phyloP scores from a whole-genome alignment of 2,113 vertebrate species.

The Alaudala cheleensis region DNA sequence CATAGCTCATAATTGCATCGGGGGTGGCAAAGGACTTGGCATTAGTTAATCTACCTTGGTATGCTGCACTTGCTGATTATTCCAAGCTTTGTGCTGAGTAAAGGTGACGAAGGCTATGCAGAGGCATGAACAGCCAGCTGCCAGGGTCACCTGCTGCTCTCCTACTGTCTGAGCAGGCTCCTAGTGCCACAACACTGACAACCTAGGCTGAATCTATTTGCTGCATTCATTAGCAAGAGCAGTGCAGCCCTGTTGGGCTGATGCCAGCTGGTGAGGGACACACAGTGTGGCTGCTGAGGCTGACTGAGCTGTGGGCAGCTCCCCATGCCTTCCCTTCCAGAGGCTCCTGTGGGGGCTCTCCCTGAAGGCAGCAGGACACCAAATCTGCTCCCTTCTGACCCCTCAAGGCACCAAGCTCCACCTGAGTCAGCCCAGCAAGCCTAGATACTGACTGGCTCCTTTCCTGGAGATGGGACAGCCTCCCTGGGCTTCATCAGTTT shows the following conservation, averaged over 20 bases:
- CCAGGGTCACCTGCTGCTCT: background rate
- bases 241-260: accelerated
- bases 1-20: background rate
- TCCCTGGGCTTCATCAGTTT: accelerated
- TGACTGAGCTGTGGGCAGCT: background rate
- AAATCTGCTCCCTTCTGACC: background rate
- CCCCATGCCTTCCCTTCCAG: accelerated
- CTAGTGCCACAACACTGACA: background rate
- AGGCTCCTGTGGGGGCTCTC: background rate
- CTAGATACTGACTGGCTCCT: too few relatives aligned
- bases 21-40: background rate
- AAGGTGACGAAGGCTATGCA: background rate
- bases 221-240: background rate
- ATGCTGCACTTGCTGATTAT: background rate
- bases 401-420: background rate
- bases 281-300: accelerated
- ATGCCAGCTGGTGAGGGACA: background rate
- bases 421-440: background rate
- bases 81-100: background rate
- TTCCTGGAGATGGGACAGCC: background rate
- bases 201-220: background rate
- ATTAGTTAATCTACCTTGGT: background rate
- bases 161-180: background rate
- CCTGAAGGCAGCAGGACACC: accelerated
- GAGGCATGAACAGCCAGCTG: background rate